Base-by-base conservation (phyloP, 2,113 vertebrate species). In the Mola mola region DNA sequence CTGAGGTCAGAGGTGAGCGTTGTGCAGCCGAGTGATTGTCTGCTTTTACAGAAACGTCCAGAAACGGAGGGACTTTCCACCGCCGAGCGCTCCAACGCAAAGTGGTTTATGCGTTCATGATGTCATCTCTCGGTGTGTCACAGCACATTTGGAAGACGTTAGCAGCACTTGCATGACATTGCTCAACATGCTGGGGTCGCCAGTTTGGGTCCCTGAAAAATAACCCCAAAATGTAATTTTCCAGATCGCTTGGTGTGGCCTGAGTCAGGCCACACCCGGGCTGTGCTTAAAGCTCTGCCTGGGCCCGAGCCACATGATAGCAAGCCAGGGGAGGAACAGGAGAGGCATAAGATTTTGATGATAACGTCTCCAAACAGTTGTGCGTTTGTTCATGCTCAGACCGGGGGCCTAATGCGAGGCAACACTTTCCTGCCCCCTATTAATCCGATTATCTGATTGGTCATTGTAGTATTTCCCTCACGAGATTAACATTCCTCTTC, bases 401-500 rank as follows among this genome's bases (percentile, higher is more conserved):
- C 50, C 5, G 81, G 25, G 34, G 44, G 64, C 65, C 78, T 79
- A 79, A 84, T 66, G 64, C 8, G 71, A 66, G 40, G 42, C 80
- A 72, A 38, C 63, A 36, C 66, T 79, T 66, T 74, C 60, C 76
- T 77, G 47, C 56, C 74, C 78, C 82, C 69, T 77, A 83, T 85
- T 88, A 87, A 83, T 86, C 86, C 66, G 69, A 88, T 90, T 79
- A 86, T 81, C 77, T 81, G 69, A 87, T 88, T 79, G 81, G 79
- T 79, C 75, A 67, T 83, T 79, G 79, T 77, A 49, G 75, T 77
- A 56, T 82, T 80, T 69, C 83, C 64, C 62, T 75, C 72, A 53
- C 75, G 75, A 80, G 84, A 88, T 87, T 86, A 88, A 87, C 84
- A 90, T 90, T 90, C 86, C 84, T 88, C 73, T 83, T 86, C 84